Evolutionary conservation across 2,113 vertebrate genomes (phyloP).

Genomic region (Reinhardtius hippoglossoides): DNA sequence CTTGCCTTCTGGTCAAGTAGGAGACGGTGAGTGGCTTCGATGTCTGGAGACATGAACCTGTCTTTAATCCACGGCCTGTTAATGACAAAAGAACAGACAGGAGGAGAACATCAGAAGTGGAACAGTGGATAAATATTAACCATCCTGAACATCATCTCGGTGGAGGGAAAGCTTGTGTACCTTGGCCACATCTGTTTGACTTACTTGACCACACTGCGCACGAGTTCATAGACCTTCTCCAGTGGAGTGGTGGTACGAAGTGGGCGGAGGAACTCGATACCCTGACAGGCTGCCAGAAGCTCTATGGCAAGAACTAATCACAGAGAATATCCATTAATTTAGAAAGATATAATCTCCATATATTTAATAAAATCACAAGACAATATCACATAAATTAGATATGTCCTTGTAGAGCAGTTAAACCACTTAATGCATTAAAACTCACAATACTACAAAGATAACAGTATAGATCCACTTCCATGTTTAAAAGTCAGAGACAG

Average conservation of each 20-base stretch:
- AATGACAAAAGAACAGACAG: background rate
- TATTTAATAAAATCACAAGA: too few relatives aligned
- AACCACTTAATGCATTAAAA: too few relatives aligned
- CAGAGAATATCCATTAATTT: background rate
- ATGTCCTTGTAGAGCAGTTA: too few relatives aligned
- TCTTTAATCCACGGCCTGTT: slow-evolving; percentile 97
- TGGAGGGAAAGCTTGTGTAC: slow-evolving; percentile 43
- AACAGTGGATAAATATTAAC: slow-evolving; percentile 76
- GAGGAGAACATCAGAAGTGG: slow-evolving; percentile 14
- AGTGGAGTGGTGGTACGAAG: slow-evolving; percentile 94
- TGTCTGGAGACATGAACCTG: slow-evolving; percentile 97
- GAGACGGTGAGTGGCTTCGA: slow-evolving; percentile 91
- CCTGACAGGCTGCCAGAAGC: slow-evolving; percentile 95
- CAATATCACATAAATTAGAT: too few relatives aligned
- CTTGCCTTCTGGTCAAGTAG: slow-evolving; percentile 93
- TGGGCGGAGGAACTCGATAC: slow-evolving; percentile 97
- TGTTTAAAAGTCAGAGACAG: too few relatives aligned
- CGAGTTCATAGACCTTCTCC: slow-evolving; percentile 98
- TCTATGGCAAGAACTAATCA: slow-evolving; percentile 93
- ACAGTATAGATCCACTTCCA: too few relatives aligned
- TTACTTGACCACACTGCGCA: slow-evolving; percentile 96
- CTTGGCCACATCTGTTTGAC: slow-evolving; percentile 75
- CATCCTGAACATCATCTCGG: slow-evolving; percentile 51
- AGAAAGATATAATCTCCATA: background rate
- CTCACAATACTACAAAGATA: too few relatives aligned